phyloP scores from a whole-genome alignment of 2,113 vertebrate species.

The Myanophis thanlyinensis region DNA sequence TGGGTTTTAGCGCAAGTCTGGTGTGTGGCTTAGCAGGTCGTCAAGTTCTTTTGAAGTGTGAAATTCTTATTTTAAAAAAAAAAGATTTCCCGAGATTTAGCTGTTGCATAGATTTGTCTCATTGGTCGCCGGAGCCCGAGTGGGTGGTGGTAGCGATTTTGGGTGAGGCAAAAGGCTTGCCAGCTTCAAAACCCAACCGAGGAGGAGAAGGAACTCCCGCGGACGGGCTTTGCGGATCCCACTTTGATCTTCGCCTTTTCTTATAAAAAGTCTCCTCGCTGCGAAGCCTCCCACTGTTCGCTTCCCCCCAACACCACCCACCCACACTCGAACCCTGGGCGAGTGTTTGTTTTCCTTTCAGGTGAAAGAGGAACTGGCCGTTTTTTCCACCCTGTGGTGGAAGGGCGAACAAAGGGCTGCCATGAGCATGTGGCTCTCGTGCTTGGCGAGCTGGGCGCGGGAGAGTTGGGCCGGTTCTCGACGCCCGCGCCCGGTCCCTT shows the following conservation, averaged over 20 bases:
- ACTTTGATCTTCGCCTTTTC: neutral
- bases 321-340: no score
- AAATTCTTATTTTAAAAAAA: neutral
- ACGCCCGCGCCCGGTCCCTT: neutral
- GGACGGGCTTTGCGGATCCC: neutral
- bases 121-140: neutral
- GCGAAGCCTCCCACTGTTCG: neutral
- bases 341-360: neutral
- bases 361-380: neutral
- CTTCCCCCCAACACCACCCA: no score
- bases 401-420: conserved; percentile 71
- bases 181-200: neutral
- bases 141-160: neutral
- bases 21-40: conserved; percentile 4
- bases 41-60: no score
- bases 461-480: neutral
- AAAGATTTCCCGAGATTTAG: neutral
- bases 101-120: neutral
- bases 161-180: neutral
- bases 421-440: conserved; percentile 54
- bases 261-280: neutral
- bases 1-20: neutral
- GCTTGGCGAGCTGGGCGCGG: neutral
- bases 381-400: conserved; percentile 34
- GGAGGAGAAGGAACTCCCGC: neutral